Evolutionary conservation across 2,113 vertebrate genomes (phyloP).

Genomic region (Pelobates fuscus): DNA sequence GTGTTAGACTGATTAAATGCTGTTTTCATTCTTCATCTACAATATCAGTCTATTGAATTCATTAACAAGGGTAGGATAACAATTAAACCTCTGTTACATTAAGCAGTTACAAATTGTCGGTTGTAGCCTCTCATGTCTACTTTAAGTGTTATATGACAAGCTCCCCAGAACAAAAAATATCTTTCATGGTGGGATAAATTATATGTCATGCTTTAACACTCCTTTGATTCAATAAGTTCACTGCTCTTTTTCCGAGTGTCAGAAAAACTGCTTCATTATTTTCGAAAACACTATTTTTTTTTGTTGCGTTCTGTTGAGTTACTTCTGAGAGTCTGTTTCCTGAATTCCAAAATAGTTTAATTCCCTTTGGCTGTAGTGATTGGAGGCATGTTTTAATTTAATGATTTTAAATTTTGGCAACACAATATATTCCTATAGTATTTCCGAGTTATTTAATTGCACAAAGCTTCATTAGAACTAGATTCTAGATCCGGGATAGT

Average conservation of each 20-base stretch:
- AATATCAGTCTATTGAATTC: constrained; percentile 6
- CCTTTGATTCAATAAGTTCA: constrained; percentile 10
- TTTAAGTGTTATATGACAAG: constrained; percentile 6
- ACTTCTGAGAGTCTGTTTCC: background rate
- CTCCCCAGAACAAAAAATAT: background rate
- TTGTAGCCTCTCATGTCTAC: constrained; percentile 1
- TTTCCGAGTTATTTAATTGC: no score
- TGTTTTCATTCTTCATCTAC: constrained; percentile 5
- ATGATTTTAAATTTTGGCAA: no score
- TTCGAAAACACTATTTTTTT: constrained; percentile 16
- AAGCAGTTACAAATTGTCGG: constrained; percentile 3
- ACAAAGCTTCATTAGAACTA: no score
- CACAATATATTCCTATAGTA: no score
- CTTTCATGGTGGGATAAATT: constrained; percentile 4
- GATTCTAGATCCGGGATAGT: no score
- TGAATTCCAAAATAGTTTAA: no score
- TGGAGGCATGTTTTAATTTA: no score
- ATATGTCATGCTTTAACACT: constrained; percentile 25
- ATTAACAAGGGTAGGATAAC: background rate
- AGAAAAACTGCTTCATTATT: constrained; percentile 25
- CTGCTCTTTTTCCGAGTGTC: constrained; percentile 23
- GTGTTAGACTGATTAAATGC: background rate
- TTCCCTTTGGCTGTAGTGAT: no score
- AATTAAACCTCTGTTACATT: constrained; percentile 23
- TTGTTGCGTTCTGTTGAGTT: background rate